Evolutionary conservation across 2,113 vertebrate genomes (phyloP).

Genomic region (Atrichornis clamosus): DNA sequence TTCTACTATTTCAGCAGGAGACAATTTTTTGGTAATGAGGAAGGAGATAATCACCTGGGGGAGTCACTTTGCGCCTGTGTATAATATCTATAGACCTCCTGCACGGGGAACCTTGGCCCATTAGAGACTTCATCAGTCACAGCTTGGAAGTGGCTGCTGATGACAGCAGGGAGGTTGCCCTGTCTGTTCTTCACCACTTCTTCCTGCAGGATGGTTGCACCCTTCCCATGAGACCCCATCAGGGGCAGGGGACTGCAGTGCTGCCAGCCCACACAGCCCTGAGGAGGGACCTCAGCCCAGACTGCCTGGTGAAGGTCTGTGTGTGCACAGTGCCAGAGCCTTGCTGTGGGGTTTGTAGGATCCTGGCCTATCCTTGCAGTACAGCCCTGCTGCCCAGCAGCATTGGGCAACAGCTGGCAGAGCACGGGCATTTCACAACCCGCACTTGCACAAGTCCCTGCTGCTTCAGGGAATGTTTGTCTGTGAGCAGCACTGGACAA

Average conservation of each 20-base stretch:
- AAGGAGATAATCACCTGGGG: background rate
- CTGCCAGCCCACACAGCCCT: rapidly evolving
- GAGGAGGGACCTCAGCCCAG: background rate
- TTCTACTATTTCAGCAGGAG: background rate
- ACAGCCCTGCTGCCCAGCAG: background rate
- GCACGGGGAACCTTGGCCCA: background rate
- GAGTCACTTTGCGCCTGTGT: background rate
- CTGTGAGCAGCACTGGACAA: background rate
- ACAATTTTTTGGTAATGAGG: background rate
- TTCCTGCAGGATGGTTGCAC: background rate
- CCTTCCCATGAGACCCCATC: background rate
- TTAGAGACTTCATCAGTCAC: background rate
- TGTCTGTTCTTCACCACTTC: background rate
- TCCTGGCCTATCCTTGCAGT: background rate
- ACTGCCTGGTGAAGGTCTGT: background rate
- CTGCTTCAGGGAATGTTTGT: conserved; percentile 19
- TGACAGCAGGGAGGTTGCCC: background rate
- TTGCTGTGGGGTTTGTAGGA: background rate
- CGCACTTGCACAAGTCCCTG: conserved; percentile 6
- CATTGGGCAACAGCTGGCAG: conserved; percentile 46
- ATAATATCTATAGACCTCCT: background rate
- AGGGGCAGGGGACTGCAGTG: background rate
- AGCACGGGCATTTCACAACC: background rate
- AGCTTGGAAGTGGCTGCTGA: background rate
- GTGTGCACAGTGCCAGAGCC: background rate